These are phyloP conservation scores for Rhynchophorus ferrugineus DNA, from an alignment of 1,140 invertebrate species.

Conservation along the genomic window DNA sequence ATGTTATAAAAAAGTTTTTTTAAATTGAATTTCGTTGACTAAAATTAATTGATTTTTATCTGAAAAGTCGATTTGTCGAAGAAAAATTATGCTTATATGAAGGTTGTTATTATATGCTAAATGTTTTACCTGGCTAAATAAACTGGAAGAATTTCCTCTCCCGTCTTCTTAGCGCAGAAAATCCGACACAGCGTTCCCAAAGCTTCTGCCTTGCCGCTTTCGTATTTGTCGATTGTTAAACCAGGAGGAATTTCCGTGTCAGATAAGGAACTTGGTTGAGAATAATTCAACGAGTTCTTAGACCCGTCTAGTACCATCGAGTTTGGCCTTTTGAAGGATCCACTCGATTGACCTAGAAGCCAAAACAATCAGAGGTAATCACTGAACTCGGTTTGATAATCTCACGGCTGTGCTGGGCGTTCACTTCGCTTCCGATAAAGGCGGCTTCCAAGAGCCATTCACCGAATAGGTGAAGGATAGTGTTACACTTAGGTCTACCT, in stretches of 20 bases:
- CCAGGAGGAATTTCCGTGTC: constrained; percentile 46
- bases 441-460: constrained; percentile 96
- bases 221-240: constrained; percentile 60
- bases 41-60: no score
- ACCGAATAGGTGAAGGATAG: constrained; percentile 91
- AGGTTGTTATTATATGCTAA: no score
- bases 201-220: constrained; percentile 87
- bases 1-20: no score
- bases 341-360: constrained; percentile 27
- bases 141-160: constrained; percentile 87
- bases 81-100: no score
- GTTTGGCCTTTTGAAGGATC: constrained; percentile 34
- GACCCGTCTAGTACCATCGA: constrained; percentile 36
- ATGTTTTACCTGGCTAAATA: constrained; percentile 78
- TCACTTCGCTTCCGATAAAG: constrained; percentile 69
- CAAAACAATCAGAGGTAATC: constrained; percentile 21
- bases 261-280: constrained; percentile 46
- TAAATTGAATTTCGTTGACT: no score
- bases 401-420: constrained; percentile 39
- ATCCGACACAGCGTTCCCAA: constrained; percentile 91
- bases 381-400: no score
- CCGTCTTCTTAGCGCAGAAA: constrained; percentile 92
- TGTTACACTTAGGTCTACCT: constrained; percentile 76
- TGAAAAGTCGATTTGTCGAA: no score
- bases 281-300: constrained; percentile 40